Conservation (phyloP, 2,113 vertebrate genomes). For the Paedocypris sp. region DNA sequence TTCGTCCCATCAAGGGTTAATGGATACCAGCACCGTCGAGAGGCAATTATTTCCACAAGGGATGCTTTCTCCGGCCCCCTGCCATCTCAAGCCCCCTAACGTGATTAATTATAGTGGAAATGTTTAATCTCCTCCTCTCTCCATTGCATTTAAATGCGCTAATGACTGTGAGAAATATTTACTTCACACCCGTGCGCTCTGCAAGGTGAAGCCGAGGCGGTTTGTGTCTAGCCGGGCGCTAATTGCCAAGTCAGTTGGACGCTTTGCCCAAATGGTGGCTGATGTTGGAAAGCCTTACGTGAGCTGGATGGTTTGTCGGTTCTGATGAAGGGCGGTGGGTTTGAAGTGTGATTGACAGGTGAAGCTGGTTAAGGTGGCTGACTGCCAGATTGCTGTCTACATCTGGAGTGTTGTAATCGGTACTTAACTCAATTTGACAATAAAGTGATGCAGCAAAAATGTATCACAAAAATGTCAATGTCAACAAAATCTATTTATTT, state of each 20-base stretch:
- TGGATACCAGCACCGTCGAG: conserved; percentile 35
- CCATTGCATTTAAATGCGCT: conserved; percentile 42
- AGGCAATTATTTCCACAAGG: conserved; percentile 51
- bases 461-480: too few species aligned
- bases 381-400: too few species aligned
- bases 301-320: neutral
- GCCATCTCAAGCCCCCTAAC: conserved; percentile 31
- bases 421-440: too few species aligned
- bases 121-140: conserved; percentile 38
- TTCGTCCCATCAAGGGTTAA: conserved; percentile 18
- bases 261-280: conserved; percentile 13
- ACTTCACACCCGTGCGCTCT: conserved; percentile 18
- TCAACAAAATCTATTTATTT: too few species aligned
- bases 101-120: conserved; percentile 52
- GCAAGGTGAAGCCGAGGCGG: conserved; percentile 9
- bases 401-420: too few species aligned
- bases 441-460: too few species aligned
- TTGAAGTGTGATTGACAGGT: conserved; percentile 29
- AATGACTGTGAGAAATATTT: conserved; percentile 47
- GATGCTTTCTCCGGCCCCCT: conserved; percentile 33
- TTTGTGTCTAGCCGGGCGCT: conserved; percentile 39
- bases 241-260: conserved; percentile 22
- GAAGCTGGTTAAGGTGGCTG: conserved; percentile 6
- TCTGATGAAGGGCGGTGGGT: neutral
- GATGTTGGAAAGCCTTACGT: conserved; percentile 20